Evolutionary conservation across 2,888 invertebrate genomes (phyloP).

Genomic region (Rugalucina vietnamica): DNA sequence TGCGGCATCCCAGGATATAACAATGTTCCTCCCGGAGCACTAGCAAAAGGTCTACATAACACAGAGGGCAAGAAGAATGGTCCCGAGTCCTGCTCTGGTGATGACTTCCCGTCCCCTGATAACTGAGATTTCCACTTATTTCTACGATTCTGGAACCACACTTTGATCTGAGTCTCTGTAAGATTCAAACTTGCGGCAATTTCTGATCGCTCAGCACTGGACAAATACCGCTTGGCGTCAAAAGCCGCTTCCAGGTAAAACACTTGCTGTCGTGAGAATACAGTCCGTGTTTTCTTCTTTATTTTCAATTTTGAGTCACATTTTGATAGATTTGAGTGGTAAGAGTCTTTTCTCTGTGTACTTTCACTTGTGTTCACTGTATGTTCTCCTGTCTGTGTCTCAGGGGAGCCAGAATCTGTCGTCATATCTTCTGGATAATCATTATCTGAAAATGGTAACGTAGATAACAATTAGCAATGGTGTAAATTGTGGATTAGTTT

Average conservation of each 20-base stretch:
- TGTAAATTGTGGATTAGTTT: too few relatives aligned
- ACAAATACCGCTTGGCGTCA: slow-evolving; percentile 68
- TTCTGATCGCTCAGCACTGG: slow-evolving; percentile 69
- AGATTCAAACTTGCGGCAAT: slow-evolving; percentile 65
- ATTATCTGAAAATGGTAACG: too few relatives aligned
- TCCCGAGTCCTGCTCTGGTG: slow-evolving; percentile 34
- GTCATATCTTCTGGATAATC: too few relatives aligned
- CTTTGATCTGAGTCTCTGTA: slow-evolving; percentile 72
- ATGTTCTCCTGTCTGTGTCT: too few relatives aligned
- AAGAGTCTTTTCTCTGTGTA: neutral
- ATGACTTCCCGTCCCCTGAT: slow-evolving; percentile 56
- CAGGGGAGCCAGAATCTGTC: too few relatives aligned
- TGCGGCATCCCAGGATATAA: slow-evolving; percentile 26
- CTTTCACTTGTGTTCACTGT: too few relatives aligned
- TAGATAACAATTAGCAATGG: too few relatives aligned
- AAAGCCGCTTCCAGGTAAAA: slow-evolving; percentile 71
- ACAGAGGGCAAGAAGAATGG: slow-evolving; percentile 58
- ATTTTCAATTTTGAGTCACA: slow-evolving; percentile 44
- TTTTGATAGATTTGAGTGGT: slow-evolving; percentile 19
- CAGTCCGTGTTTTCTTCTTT: slow-evolving; percentile 71
- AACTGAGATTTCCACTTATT: slow-evolving; percentile 73
- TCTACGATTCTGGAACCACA: slow-evolving; percentile 71
- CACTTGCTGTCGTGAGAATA: slow-evolving; percentile 70
- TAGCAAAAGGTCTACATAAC: slow-evolving; percentile 52
- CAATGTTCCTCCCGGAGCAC: slow-evolving; percentile 30